Conservation (phyloP, 2,888 invertebrate genomes). For the Melanchra persicariae region DNA sequence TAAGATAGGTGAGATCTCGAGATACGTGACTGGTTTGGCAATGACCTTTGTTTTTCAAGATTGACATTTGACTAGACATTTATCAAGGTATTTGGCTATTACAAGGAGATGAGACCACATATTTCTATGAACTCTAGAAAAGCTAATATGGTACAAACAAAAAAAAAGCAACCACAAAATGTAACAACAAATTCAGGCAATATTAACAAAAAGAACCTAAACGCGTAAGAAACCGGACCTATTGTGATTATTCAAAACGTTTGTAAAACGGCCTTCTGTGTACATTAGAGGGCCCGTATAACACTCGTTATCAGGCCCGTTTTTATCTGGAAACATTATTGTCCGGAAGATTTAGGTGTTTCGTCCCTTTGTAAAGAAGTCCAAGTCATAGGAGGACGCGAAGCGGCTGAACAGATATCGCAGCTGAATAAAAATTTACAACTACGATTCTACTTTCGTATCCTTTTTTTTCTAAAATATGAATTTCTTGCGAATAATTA, state of each 20-base stretch:
- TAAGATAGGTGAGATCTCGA: too few relatives aligned
- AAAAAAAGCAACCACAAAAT: neutral
- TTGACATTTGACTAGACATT: too few relatives aligned
- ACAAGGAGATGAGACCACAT: neutral
- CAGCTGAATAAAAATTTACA: neutral
- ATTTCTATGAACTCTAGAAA: neutral
- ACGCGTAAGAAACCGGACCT: slow-evolving; percentile 49
- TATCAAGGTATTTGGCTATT: neutral
- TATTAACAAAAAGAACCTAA: slow-evolving; percentile 40
- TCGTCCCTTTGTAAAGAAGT: slow-evolving; percentile 66
- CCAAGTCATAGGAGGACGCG: slow-evolving; percentile 41
- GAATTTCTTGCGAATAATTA: too few relatives aligned
- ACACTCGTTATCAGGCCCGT: slow-evolving; percentile 74
- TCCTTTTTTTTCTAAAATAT: too few relatives aligned
- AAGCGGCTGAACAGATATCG: neutral
- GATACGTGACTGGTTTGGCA: too few relatives aligned
- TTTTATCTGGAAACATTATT: slow-evolving; percentile 78
- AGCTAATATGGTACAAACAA: neutral
- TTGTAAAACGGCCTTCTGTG: slow-evolving; percentile 62
- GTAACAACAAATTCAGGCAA: slow-evolving; percentile 15
- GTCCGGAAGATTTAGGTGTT: slow-evolving; percentile 77
- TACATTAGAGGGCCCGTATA: slow-evolving; percentile 71
- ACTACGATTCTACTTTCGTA: neutral
- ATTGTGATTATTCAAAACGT: slow-evolving; percentile 65
- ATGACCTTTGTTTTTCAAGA: too few relatives aligned